Evolutionary conservation across 2,888 invertebrate species (phyloP).

Genomic region (Drosophila atroscutellata): DNA sequence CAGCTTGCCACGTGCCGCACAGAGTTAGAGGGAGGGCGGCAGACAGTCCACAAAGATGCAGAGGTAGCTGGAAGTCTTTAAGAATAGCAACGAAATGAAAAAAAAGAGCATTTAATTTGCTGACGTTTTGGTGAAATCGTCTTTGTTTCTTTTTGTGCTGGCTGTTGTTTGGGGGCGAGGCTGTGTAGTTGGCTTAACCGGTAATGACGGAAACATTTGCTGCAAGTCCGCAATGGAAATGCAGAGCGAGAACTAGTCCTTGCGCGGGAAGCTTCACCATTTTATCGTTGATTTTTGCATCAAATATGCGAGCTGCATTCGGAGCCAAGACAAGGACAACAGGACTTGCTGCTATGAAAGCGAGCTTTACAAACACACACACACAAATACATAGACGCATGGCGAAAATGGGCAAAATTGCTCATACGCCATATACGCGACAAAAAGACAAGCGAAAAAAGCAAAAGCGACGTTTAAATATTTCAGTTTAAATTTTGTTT

Average conservation of each 20-base stretch:
- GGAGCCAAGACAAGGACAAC: conserved; percentile 24
- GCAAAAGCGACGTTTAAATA: conserved; percentile 55
- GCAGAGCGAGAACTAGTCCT: conserved; percentile 34
- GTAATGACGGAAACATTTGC: conserved; percentile 73
- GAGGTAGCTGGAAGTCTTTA: conserved; percentile 45
- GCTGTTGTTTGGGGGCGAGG: conserved; percentile 20
- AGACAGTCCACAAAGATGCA: conserved; percentile 2
- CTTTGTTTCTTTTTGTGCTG: conserved; percentile 33
- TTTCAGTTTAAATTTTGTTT: conserved; percentile 46
- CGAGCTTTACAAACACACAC: conserved; percentile 9
- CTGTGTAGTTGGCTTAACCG: conserved; percentile 40
- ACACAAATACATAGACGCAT: background rate
- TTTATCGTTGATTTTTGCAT: conserved; percentile 72
- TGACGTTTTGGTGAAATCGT: conserved; percentile 64
- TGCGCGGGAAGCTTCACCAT: conserved; percentile 40
- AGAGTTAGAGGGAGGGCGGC: background rate
- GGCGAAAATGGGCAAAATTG: conserved; percentile 29
- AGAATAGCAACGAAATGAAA: conserved; percentile 61
- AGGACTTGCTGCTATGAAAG: conserved; percentile 35
- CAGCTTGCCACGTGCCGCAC: conserved; percentile 66
- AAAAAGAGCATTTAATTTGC: conserved; percentile 75
- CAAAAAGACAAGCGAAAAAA: conserved; percentile 31
- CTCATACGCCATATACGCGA: conserved; percentile 53
- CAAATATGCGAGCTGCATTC: conserved; percentile 65
- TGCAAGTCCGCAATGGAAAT: conserved; percentile 69